Evolutionary conservation across 2,888 invertebrate genomes (phyloP).

Genomic region (Thecocarcelia acutangulata): DNA sequence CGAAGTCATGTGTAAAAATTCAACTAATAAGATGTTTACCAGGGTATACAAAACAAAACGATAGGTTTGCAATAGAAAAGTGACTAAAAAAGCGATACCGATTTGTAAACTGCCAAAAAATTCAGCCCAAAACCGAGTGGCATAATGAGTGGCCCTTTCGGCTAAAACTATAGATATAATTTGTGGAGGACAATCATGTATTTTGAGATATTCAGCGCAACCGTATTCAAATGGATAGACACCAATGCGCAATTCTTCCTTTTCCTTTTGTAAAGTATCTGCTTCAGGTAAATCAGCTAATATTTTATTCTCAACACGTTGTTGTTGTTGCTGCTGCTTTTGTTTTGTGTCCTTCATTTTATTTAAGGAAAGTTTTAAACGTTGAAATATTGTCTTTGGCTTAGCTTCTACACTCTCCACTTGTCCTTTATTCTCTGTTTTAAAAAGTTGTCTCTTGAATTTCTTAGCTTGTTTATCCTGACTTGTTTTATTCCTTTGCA

Average conservation of each 20-base stretch:
- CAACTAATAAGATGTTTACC: conserved; percentile 84
- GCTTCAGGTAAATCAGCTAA: conserved; percentile 75
- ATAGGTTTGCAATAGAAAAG: conserved; percentile 84
- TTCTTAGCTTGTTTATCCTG: conserved; percentile 32
- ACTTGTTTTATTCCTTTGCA: conserved; percentile 11
- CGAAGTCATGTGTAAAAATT: conserved; percentile 84
- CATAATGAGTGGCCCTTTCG: conserved; percentile 84
- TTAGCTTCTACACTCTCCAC: neutral
- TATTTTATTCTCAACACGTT: conserved; percentile 36
- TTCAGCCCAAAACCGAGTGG: conserved; percentile 86
- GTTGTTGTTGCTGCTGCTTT: conserved; percentile 59
- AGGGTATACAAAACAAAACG: conserved; percentile 84
- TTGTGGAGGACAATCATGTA: conserved; percentile 85
- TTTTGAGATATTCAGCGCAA: conserved; percentile 84
- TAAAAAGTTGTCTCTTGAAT: conserved; percentile 63
- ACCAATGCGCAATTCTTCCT: conserved; percentile 81
- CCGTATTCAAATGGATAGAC: conserved; percentile 88
- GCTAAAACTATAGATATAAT: conserved; percentile 83
- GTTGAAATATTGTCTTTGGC: conserved; percentile 68
- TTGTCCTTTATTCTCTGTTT: neutral
- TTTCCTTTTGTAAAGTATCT: neutral
- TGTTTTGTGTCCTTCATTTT: conserved; percentile 71
- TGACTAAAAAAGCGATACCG: conserved; percentile 84
- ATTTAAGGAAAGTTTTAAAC: conserved; percentile 73
- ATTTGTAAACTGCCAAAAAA: conserved; percentile 85